These are phyloP conservation scores for Trachelipus rathkii DNA, from an alignment of 1,140 invertebrate genomes.

Conservation along the genomic window DNA sequence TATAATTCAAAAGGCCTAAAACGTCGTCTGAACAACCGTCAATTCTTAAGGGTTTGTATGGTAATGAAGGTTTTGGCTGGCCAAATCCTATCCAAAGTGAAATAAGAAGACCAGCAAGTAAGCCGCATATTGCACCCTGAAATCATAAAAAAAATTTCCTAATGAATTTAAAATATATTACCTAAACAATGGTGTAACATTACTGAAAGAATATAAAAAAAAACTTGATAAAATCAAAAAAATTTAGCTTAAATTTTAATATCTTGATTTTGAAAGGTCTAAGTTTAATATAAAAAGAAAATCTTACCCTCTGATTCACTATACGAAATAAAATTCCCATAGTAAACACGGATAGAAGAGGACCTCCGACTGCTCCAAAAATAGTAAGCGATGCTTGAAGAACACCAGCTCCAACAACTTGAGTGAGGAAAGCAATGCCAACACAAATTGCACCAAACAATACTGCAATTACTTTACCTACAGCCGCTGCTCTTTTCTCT, in stretches of 20 bases:
- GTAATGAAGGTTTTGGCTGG: conserved; percentile 62
- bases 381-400: conserved; percentile 70
- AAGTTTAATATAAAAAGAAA: neutral
- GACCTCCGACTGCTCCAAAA: conserved; percentile 75
- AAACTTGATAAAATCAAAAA: neutral
- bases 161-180: no score
- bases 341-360: conserved; percentile 71
- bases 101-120: conserved; percentile 62
- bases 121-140: conserved; percentile 64
- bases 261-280: no score
- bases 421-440: conserved; percentile 67
- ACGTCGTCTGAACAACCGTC: conserved; percentile 45
- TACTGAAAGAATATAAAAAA: no score
- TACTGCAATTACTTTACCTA: conserved; percentile 61
- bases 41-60: conserved; percentile 57
- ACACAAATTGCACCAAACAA: conserved; percentile 66
- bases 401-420: conserved; percentile 63
- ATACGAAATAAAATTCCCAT: conserved; percentile 67
- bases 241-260: neutral
- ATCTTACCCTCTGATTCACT: conserved; percentile 57
- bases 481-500: conserved; percentile 26
- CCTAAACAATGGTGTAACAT: no score
- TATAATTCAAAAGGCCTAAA: neutral
- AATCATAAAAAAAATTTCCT: conserved; percentile 17
- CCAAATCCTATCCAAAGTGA: conserved; percentile 84